phyloP scores from a whole-genome alignment of 2,113 vertebrate genomes.

The Dascyllus trimaculatus region DNA sequence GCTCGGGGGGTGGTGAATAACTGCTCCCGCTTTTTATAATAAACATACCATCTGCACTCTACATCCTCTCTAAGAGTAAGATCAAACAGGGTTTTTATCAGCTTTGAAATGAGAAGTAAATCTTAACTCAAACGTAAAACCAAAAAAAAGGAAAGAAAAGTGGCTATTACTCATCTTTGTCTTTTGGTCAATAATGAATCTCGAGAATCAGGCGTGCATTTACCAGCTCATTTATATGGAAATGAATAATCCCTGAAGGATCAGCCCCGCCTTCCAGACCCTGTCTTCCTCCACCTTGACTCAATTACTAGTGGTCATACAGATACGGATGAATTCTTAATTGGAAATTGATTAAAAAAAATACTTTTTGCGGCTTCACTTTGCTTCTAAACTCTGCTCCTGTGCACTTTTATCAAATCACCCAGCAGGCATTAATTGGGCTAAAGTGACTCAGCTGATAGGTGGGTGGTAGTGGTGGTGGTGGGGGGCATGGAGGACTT shows the following conservation, averaged over 20 bases:
- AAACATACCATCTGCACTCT: conserved; percentile 30
- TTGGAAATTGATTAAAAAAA: conserved; percentile 79
- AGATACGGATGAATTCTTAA: conserved; percentile 67
- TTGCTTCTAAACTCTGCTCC: conserved; percentile 53
- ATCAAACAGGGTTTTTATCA: conserved; percentile 22
- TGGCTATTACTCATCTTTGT: conserved; percentile 59
- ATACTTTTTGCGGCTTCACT: conserved; percentile 54
- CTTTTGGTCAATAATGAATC: conserved; percentile 64
- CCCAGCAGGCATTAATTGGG: conserved; percentile 56
- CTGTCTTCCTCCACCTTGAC: conserved; percentile 56
- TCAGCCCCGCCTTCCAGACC: conserved; percentile 35
- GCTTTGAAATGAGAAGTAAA: conserved; percentile 37
- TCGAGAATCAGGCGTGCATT: conserved; percentile 48
- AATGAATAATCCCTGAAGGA: conserved; percentile 70
- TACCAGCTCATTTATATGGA: conserved; percentile 82
- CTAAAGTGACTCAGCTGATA: conserved; percentile 41
- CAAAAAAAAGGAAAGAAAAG: conserved; percentile 9
- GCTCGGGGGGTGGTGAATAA: conserved; percentile 45
- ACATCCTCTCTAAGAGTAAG: conserved; percentile 10
- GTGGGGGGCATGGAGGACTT: not conserved
- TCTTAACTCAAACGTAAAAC: conserved; percentile 1
- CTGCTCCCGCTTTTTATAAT: conserved; percentile 11
- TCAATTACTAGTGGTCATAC: conserved; percentile 67
- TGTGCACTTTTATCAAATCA: conserved; percentile 65
- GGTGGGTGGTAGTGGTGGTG: conserved; percentile 32